Evolutionary conservation across 1,140 invertebrate species (phyloP), one percentile per base, ranked within the genome.

Genomic region (Zaprionus camerounensis): DNA sequence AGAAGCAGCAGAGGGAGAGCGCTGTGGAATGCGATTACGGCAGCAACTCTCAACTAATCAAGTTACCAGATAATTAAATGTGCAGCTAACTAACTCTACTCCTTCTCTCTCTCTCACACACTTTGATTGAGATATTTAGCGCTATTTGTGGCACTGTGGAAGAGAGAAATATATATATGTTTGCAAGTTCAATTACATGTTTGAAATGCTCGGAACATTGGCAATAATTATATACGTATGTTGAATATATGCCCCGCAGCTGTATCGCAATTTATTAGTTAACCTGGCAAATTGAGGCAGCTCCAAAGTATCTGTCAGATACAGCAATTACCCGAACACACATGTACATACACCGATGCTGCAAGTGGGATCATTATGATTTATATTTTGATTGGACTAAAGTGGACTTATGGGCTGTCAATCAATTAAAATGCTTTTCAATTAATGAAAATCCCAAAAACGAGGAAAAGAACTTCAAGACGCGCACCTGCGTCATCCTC

Each of bases 341-440:
- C 38, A n/a, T 5, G 5, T 2, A 41, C 15, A 5, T 6, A 41
- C 38, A 41, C 6, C 38, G 15, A 41, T 41, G 41, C 2, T 17
- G 13, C 31, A 56, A 66, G 49, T 66, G 63, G 26, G 49, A 55
- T 56, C 44, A 66, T 26, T 44, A 56, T 66, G 51, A 66, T 46
- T 24, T 22, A 31, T 57, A 67, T 44, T 24, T 57, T 13, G 55
- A 67, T 53, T 67, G 53, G 53, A n/a, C 36, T 67, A 13, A 67
- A 67, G 53, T 67, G 65, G 65, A 38, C 53, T 58, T 13, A 34
- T 28, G 17, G 53, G 13, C 57, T 76, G 69, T 76, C 69, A 76
- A 67, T 76, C 74, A 76, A 62, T 72, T 72, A 71, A 70, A 72
- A 62, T 72, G 28, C n/a, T 56, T 55, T 76, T 49, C 44, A 62